phyloP scores from a whole-genome alignment of 2,113 vertebrate species.

The Arenaria interpres region DNA sequence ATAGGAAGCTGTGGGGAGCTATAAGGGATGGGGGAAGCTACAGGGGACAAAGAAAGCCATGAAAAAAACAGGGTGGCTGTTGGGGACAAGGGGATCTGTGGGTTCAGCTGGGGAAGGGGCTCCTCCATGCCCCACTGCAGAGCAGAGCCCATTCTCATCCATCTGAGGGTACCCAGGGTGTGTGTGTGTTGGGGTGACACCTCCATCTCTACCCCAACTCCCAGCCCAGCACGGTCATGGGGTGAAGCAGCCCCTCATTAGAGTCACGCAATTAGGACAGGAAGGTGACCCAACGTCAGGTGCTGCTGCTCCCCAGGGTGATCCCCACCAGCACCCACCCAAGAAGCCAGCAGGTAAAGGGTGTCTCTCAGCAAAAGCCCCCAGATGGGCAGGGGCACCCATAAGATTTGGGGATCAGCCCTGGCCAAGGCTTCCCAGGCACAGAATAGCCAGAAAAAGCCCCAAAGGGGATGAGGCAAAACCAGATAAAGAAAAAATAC shows the following conservation, averaged over 20 bases:
- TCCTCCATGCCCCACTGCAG: neutral
- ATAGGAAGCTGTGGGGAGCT: neutral
- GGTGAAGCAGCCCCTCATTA: neutral
- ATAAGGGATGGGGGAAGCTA: neutral
- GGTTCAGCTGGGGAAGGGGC: neutral
- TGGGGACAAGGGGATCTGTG: neutral
- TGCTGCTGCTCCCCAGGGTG: neutral
- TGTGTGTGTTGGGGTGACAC: neutral
- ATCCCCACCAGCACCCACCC: neutral
- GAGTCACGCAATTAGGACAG: neutral
- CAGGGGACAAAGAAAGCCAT: fast-evolving
- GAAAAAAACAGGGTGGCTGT: neutral
- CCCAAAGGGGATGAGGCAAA: neutral
- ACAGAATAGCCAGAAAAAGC: neutral
- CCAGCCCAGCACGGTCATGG: neutral
- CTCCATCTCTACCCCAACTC: neutral
- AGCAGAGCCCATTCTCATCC: neutral
- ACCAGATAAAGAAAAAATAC: neutral
- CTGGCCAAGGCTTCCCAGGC: neutral
- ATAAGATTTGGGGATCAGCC: neutral
- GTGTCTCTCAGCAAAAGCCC: neutral
- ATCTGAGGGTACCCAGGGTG: neutral
- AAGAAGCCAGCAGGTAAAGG: neutral
- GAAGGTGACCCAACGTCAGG: neutral
- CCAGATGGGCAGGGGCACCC: fast-evolving